Evolutionary conservation across 2,888 invertebrate species (phyloP).

Genomic region (Zonitis immaculata): DNA sequence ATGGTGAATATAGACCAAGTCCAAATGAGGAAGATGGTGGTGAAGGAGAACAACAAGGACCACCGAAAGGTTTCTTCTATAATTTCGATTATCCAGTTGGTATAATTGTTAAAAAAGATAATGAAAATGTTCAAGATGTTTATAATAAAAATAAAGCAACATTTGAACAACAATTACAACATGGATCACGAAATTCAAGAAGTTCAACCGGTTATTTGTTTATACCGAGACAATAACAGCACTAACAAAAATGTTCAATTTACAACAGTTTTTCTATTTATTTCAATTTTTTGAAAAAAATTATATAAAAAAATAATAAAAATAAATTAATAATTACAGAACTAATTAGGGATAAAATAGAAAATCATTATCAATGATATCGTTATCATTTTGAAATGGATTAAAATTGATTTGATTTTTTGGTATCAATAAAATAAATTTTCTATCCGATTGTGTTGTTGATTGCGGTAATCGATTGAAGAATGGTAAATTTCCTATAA

Average conservation of each 20-base stretch:
- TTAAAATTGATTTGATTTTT: constrained; percentile 1
- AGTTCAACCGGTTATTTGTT: constrained; percentile 21
- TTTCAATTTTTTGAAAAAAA: neutral
- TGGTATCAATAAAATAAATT: constrained; percentile 8
- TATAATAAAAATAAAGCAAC: constrained; percentile 39
- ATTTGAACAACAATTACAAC: constrained; percentile 38
- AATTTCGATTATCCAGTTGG: constrained; percentile 65
- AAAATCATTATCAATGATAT: neutral
- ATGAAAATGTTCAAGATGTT: constrained; percentile 32
- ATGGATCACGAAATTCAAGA: constrained; percentile 17
- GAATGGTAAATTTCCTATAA: constrained; percentile 20
- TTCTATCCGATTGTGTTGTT: constrained; percentile 8
- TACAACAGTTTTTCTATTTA: neutral
- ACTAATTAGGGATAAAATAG: constrained; percentile 11
- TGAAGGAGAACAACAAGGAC: no score
- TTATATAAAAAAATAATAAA: constrained; percentile 2
- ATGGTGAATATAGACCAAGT: constrained; percentile 13
- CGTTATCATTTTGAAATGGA: constrained; percentile 5
- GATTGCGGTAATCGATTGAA: constrained; percentile 14
- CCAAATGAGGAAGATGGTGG: constrained; percentile 41
- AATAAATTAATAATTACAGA: neutral
- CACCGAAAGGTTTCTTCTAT: constrained; percentile 69
- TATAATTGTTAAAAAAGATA: constrained; percentile 43
- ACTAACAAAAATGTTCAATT: neutral
- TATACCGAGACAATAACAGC: constrained; percentile 1